Percentiles rank a stretch among this genome's conserved stretches.
Conservation (phyloP, 2,888 invertebrate genomes). For the Scrobipalpa costella region DNA sequence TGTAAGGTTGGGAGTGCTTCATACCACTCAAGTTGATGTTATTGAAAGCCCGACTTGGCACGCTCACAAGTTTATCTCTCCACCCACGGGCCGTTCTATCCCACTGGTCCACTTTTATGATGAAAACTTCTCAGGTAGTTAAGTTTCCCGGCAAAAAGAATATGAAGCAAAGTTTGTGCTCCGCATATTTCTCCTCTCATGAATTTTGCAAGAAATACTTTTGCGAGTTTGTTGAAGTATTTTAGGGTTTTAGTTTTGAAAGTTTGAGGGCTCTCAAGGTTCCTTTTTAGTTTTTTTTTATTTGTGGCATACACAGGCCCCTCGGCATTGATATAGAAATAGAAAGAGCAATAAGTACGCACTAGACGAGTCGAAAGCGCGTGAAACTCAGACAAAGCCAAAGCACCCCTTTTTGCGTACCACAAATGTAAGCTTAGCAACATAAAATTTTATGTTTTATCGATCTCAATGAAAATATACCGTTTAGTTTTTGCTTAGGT, state of each 20-base stretch:
- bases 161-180: constrained; percentile 13
- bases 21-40: constrained; percentile 11
- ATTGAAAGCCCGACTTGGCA: constrained; percentile 18
- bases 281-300: background rate
- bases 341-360: background rate
- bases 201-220: constrained; percentile 20
- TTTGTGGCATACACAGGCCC: constrained; percentile 1
- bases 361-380: constrained; percentile 16
- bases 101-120: constrained; percentile 21
- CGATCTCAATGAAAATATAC: background rate
- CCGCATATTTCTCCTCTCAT: constrained; percentile 1
- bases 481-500: too few relatives aligned
- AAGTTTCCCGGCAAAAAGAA: constrained; percentile 20
- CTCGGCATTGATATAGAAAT: constrained; percentile 1
- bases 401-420: background rate
- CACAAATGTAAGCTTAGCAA: background rate
- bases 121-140: constrained; percentile 24
- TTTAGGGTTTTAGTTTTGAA: background rate
- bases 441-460: background rate
- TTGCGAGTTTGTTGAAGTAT: background rate
- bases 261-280: background rate
- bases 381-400: constrained; percentile 9
- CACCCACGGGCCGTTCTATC: constrained; percentile 4
- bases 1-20: constrained; percentile 3
- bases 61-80: constrained; percentile 15